These are phyloP conservation scores for Acanthosepion esculentum DNA, from an alignment of 2,888 invertebrate species.

Conservation along the genomic window DNA sequence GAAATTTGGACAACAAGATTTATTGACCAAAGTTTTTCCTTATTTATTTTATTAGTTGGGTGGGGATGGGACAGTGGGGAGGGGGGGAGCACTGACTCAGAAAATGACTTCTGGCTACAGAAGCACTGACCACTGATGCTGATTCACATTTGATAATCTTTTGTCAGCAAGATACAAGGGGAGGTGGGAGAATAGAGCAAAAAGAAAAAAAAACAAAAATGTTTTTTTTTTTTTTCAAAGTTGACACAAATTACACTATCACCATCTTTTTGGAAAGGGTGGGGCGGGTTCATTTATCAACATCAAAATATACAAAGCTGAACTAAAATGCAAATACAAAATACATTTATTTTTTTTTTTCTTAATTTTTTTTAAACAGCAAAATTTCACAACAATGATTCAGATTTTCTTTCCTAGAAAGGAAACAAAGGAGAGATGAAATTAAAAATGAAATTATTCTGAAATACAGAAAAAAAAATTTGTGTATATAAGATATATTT, in stretches of 20 bases:
- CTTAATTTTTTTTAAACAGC: conserved; percentile 24
- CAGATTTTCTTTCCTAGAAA: background rate
- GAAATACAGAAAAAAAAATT: background rate
- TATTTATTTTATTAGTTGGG: background rate
- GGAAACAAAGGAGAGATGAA: background rate
- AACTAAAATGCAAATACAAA: conserved; percentile 41
- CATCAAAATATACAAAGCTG: conserved; percentile 46
- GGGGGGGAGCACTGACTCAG: background rate
- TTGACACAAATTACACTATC: background rate
- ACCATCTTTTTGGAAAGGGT: background rate
- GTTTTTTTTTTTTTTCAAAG: background rate
- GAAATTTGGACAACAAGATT: conserved; percentile 42
- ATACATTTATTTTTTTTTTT: background rate
- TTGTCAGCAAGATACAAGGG: background rate
- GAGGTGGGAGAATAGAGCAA: background rate
- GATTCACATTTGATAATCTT: background rate
- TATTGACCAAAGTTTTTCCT: conserved; percentile 42
- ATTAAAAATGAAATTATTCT: background rate
- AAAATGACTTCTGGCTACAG: conserved; percentile 38
- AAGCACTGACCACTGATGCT: background rate
- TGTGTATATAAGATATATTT: background rate
- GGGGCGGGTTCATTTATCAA: background rate
- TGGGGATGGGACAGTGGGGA: background rate
- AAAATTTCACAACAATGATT: conserved; percentile 39
- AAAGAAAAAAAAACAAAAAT: background rate